phyloP scores from a whole-genome alignment of 2,113 vertebrate genomes.

The Panthera leo region DNA sequence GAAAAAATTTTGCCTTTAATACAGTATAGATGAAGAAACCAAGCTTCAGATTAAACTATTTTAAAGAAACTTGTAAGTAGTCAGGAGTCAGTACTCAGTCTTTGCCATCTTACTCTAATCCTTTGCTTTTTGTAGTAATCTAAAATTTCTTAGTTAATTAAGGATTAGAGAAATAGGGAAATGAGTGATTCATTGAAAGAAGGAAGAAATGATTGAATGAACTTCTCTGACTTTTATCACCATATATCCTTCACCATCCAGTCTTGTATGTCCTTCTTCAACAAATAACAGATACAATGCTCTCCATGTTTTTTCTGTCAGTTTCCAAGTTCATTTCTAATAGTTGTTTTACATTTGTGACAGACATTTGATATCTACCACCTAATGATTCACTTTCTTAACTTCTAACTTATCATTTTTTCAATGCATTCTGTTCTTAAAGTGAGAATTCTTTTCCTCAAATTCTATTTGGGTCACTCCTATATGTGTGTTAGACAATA shows the following conservation, averaged over 20 bases:
- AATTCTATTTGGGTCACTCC: neutral
- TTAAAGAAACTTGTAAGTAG: neutral
- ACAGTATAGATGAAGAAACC: neutral
- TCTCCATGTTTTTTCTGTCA: neutral
- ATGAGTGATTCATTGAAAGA: neutral
- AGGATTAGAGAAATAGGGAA: neutral
- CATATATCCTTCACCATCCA: neutral
- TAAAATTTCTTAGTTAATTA: neutral
- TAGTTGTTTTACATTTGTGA: neutral
- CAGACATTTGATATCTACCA: neutral
- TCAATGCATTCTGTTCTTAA: neutral
- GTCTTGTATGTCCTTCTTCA: neutral
- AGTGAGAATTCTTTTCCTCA: neutral
- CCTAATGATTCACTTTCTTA: neutral
- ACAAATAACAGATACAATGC: neutral
- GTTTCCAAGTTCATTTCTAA: neutral
- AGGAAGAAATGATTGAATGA: neutral
- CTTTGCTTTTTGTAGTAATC: neutral
- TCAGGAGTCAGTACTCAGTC: neutral
- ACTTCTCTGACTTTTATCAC: neutral
- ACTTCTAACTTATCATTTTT: neutral
- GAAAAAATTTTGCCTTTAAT: neutral
- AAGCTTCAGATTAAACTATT: neutral
- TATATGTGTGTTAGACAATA: neutral
- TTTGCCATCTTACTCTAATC: neutral